Evolutionary conservation across 2,797 vertebrate genomes (phyloP), one percentile per base, ranked within the genome.

Genomic region (Acanthurus lineatus): DNA sequence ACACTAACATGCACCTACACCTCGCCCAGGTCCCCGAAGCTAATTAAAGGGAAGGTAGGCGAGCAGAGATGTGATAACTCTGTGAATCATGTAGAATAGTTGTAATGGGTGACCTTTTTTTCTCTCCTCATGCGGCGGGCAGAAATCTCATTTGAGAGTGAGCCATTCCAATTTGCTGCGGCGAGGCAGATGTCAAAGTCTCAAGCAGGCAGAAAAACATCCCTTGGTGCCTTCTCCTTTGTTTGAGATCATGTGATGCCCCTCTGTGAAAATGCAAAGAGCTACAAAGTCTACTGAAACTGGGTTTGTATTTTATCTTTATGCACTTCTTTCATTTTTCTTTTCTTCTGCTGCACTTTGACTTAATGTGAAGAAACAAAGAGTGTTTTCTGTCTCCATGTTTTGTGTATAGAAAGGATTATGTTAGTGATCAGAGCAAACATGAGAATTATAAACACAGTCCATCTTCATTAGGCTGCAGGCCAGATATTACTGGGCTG

Each of bases 161-260:
- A 94, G 92, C 85, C 88, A 76, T 92, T 88, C 89, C 92, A 92
- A 92, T 92, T 94, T 94, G 91, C 92, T 75, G 86, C 82, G 69
- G 90, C 85, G 78, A 94, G 91, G 92, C 93, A 94, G 93, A 93
- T 95, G 94, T 94, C 94, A 94, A 93, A 94, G 93, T 95, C 94
- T 93, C 93, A 93, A 92, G 82, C 86, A 83, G 89, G 91, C 91
- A 92, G 90, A 93, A 94, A 94, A 94, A 93, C 89, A 92, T 93
- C 91, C 89, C 91, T 86, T 32, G 77, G 91, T 92, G 89, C 87
- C 84, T 91, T 87, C 88, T 90, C 90, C 86, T 94, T 92, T 94
- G 93, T 92, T 89, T 90, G 91, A 90, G 90, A 91, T 90, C 91
- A 90, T 89, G 86, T 89, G 89, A 93, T 84, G 83, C 85, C 86